Evolutionary conservation across 2,797 vertebrate genomes (phyloP), one percentile per base, ranked within the genome.

Genomic region (Anas acuta): DNA sequence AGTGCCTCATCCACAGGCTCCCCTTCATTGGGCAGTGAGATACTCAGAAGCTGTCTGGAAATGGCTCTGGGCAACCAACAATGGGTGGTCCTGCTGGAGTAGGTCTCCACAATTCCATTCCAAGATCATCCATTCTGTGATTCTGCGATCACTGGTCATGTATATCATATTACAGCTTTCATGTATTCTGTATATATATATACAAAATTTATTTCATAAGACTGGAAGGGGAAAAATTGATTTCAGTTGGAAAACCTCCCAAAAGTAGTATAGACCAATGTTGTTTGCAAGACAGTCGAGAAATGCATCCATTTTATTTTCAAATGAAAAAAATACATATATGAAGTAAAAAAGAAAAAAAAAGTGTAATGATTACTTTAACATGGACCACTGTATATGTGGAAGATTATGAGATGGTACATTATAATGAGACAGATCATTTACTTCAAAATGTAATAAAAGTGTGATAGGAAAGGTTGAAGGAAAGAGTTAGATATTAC

Each of bases 401-500:
- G 88, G 85, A 80, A 93, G 65, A 86, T 65, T 83, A 83, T 21
- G 16, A 23, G 45, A 57, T 18, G 49, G 47, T 21, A 90, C 66
- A 92, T 92, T 95, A 70, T 78, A 54, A 72, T 75, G n/a, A 86
- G 72, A 86, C 54, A 88, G 72, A 69, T 67, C 22, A 74, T 87
- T 95, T 92, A 81, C 58, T 94, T 93, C 82, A 77, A 77, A 84
- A 7, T 67, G 58, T 84, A 84, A 57, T 20, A 91, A 74, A 80
- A 84, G 7, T 65, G 58, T 84, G 79, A 57, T 20, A 91, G 62
- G 91, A 94, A 85, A 56, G 39, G 9, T 30, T 87, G 41, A 69
- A 82, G 25, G 56, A 73, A 95, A 43, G 73, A 75, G 11, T 69
- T 66, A 85, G 33, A 58, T 25, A 58, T 41, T 2, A 0, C 19